Evolutionary conservation across 1,140 invertebrate genomes (phyloP).

Genomic region (Tetragnatha versicolor): DNA sequence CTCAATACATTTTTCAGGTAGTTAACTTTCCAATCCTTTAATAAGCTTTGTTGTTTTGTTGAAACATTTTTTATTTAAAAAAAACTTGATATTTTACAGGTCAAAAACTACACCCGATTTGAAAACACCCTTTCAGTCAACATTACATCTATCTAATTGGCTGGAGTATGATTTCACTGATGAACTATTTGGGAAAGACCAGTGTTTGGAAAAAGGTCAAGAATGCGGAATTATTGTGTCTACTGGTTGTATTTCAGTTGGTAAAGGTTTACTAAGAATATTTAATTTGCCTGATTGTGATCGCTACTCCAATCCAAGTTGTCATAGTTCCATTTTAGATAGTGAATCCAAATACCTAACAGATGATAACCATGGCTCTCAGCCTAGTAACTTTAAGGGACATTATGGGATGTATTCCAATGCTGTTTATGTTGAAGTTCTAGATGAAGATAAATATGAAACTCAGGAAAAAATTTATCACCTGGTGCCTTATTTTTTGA

Average conservation of each 20-base stretch:
- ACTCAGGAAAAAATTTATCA: neutral
- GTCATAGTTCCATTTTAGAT: neutral
- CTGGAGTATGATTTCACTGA: conserved; percentile 30
- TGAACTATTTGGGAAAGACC: neutral
- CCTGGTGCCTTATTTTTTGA: neutral
- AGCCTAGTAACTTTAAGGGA: neutral
- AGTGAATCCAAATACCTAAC: neutral
- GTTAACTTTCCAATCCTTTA: neutral
- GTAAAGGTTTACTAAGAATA: neutral
- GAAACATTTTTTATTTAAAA: neutral
- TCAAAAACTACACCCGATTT: neutral
- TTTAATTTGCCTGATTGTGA: neutral
- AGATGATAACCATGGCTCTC: neutral
- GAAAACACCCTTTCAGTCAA: neutral
- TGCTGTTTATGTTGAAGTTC: neutral
- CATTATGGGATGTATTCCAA: neutral
- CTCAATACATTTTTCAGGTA: conserved; percentile 36
- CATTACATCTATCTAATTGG: neutral
- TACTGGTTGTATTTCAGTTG: conserved; percentile 12
- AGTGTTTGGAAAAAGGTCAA: neutral
- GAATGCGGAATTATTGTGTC: neutral
- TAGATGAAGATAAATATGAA: neutral
- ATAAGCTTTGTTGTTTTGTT: neutral
- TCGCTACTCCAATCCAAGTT: too few relatives aligned
- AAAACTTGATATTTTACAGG: neutral